Evolutionary conservation across 1,140 invertebrate species (phyloP), one percentile per base, ranked within the genome.

Genomic region (Drosophila nebulosa): DNA sequence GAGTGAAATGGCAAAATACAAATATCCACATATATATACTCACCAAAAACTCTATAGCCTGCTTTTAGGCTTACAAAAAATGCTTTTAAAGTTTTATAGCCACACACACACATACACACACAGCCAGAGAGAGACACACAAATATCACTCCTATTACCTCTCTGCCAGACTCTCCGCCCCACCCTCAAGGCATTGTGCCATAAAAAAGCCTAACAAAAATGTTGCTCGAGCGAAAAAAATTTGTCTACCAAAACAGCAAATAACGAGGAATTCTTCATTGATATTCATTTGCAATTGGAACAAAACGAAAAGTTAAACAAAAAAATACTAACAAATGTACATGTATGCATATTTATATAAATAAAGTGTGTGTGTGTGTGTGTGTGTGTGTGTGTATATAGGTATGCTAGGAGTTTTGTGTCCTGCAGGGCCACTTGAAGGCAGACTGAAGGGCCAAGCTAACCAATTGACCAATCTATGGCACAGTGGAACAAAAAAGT

Each of bases 241-340:
- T 46, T 46, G 39, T 46, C 39, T 46, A 46, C 39, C 36, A 30
- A 61, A 66, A 64, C 32, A 51, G 52, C 64, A 66, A 71, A 66
- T 36, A 71, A 51, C 21, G 57, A 56, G 64, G 55, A 56, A 42
- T 61, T 57, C 55, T 60, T 63, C 60, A 70, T 74, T 69, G 78
- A 81, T 65, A 65, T 65, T 68, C 69, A 69, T 81, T 66, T 58
- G 39, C 53, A 57, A 64, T 55, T 78, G 60, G 26, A 74, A 32
- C 30, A 32, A 64, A n/a, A n/a, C n/a, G n/a, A n/a, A n/a, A 69
- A 51, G 42, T 35, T 50, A 69, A 51, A 62, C 32, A 56, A 79
- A 60, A 58, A 74, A 10, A 70, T n/a, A n/a, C n/a, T n/a, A 32
- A 56, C 14, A 24, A 12, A 68, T 46, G 14, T 32, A 57, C 0